Evolutionary conservation across 2,888 invertebrate genomes (phyloP), one percentile per base, ranked within the genome.

Genomic region (Tridacna crocea): DNA sequence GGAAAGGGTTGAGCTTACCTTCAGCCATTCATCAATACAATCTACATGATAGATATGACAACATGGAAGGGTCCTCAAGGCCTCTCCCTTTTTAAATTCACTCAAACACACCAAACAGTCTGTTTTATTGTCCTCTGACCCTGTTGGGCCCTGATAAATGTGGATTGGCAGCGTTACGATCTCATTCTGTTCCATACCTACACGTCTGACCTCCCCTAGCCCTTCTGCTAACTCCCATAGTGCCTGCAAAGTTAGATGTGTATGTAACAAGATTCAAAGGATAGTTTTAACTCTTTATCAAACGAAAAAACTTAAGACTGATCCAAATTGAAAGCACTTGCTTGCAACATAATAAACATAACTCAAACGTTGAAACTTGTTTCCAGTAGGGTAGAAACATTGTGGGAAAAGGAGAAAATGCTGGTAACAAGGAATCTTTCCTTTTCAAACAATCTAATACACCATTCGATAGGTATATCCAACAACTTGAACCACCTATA

Each of bases 161-260:
- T 84, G 85, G 3, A 87, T 85, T 1, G 89, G 87, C 0, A 91
- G 79, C 12, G 82, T 75, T 12, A 84, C 63, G 10, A 91, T 87
- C 22, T 89, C 89, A 2, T 72, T 78, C 22, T 86, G 70, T 0
- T 85, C 83, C 82, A 91, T 84, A 0, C 91, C 91, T 17, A 84
- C 86, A 17, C 87, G 80, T 22, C 87, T 84, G 11, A 90, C 91
- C 46, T 90, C 90, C 10, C 91, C 91, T 0, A 91, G 81, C 24
- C 84, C 77, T 72, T 91, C 91, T n/a, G 90, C 90, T 19, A 91
- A 76, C 15, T 90, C 90, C 87, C 90, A 89, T 36, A 91, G 70
- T 10, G 87, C 88, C 91, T 91, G 82, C 0, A 79, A 24, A 27
- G 36, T 36, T 36, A 8, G 36, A 36, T 8, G 8, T 8, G 8